Percentiles rank a stretch among this genome's conserved stretches.
phyloP scores from a whole-genome alignment of 2,113 vertebrate genomes.

The Turdus rufiventris region DNA sequence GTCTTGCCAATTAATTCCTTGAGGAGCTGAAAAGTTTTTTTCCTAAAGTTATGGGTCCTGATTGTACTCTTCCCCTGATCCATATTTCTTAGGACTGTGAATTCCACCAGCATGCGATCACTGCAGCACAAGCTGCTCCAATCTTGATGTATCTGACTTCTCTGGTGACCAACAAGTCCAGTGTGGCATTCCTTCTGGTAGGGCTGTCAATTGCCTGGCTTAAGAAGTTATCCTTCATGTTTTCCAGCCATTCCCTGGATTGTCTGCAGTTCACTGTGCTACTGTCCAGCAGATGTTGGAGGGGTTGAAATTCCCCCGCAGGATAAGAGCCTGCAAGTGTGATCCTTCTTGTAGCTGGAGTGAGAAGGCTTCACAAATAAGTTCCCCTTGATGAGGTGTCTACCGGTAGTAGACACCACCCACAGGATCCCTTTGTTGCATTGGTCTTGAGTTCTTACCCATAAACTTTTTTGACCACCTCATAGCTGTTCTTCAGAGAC shows the following conservation, averaged over 20 bases:
- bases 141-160: background rate
- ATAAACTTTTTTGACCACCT: background rate
- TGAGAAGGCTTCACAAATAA: background rate
- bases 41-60: background rate
- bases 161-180: background rate
- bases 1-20: background rate
- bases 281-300: background rate
- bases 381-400: background rate
- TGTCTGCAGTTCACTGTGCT: background rate
- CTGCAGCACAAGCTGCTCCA: background rate
- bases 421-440: background rate
- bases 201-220: background rate
- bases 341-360: background rate
- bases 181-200: accelerated
- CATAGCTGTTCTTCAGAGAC: background rate
- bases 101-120: background rate
- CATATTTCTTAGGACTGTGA: background rate
- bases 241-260: background rate
- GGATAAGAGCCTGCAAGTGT: accelerated
- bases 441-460: background rate
- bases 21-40: background rate
- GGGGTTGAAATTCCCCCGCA: background rate
- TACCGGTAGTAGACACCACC: no score
- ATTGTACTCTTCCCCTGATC: accelerated
- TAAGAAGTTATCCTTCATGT: background rate